phyloP scores from a whole-genome alignment of 2,888 invertebrate species.

The Acleris holmiana region DNA sequence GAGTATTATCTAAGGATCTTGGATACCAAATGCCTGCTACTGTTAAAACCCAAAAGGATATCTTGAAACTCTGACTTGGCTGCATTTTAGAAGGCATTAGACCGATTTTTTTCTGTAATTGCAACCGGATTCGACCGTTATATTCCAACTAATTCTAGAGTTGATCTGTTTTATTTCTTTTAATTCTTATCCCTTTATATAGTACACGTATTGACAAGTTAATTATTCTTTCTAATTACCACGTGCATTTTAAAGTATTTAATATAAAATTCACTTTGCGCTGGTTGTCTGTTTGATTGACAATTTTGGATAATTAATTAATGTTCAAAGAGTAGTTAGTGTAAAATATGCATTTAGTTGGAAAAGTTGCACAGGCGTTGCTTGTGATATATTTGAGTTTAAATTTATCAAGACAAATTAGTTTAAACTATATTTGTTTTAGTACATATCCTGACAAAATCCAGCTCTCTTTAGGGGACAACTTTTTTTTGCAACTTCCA shows the following conservation, averaged over 20 bases:
- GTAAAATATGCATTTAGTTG: background rate
- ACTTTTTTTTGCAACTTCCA: no score
- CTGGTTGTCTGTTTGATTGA: conserved; percentile 23
- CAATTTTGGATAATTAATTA: conserved; percentile 33
- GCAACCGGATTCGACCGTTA: no score
- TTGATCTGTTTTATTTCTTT: no score
- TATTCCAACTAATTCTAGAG: no score
- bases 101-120: no score
- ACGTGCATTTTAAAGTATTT: conserved; percentile 1
- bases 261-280: conserved; percentile 32
- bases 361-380: background rate
- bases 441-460: no score
- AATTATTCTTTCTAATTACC: no score
- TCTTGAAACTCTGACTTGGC: conserved; percentile 19
- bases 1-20: conserved; percentile 14
- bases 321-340: conserved; percentile 12
- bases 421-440: no score
- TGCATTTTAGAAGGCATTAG: conserved; percentile 12
- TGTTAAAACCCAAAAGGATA: conserved; percentile 19
- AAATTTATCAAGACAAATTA: no score
- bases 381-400: background rate
- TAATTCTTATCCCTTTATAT: background rate
- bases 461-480: no score
- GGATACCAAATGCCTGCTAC: conserved; percentile 31
- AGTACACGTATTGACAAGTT: background rate